Conservation (phyloP, 2,888 invertebrate species). For the Chymomyza procnemis region DNA sequence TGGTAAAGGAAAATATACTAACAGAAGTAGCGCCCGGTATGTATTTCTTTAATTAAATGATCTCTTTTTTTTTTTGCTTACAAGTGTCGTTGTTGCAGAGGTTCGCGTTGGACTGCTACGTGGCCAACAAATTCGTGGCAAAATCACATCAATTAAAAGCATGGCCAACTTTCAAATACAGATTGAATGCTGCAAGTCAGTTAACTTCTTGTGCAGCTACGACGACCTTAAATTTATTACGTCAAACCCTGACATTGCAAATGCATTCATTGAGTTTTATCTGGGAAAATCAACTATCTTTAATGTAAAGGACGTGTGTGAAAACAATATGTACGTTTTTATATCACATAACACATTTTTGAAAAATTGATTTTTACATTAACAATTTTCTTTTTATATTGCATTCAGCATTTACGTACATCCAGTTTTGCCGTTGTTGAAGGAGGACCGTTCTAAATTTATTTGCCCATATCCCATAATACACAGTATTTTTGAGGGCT, state of each 20-base stretch:
- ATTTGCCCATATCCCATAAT: conserved; percentile 83
- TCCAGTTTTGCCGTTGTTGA: conserved; percentile 80
- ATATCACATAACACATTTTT: not conserved
- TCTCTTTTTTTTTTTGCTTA: not conserved
- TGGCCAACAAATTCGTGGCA: conserved; percentile 77
- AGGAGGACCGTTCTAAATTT: conserved; percentile 75
- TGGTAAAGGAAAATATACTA: conserved; percentile 70
- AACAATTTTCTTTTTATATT: not conserved
- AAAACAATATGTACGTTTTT: conserved; percentile 77
- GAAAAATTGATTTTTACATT: not conserved
- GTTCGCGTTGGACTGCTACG: conserved; percentile 71
- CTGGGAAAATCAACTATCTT: conserved; percentile 76
- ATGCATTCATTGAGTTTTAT: conserved; percentile 80
- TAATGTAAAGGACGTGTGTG: conserved; percentile 75
- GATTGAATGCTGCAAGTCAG: conserved; percentile 73
- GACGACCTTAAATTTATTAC: conserved; percentile 76
- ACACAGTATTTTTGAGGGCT: conserved; percentile 81
- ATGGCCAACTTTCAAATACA: conserved; percentile 77
- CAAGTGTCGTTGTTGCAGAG: conserved; percentile 47
- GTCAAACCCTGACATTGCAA: conserved; percentile 73
- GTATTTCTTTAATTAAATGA: not conserved
- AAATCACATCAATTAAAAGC: conserved; percentile 70
- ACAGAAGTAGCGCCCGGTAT: conserved; percentile 65
- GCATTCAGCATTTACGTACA: conserved; percentile 83
- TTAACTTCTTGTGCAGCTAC: conserved; percentile 76